These are phyloP conservation scores for Platyura marginata DNA, from an alignment of 1,140 invertebrate genomes.

Conservation along the genomic window DNA sequence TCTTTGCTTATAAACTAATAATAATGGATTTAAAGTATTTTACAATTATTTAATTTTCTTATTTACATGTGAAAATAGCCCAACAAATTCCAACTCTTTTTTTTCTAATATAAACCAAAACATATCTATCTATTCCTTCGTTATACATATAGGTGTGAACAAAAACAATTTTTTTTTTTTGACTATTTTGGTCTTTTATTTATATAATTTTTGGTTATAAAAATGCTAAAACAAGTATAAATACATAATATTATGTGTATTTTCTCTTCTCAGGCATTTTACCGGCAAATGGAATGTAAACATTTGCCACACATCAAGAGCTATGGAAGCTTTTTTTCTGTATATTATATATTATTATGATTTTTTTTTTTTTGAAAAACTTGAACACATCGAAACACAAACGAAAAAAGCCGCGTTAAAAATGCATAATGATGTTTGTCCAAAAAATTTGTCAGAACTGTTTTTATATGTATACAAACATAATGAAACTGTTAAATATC, in stretches of 20 bases:
- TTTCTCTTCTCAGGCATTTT: neutral
- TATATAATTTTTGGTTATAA: neutral
- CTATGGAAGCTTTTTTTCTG: no score
- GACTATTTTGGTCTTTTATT: neutral
- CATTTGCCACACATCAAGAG: neutral
- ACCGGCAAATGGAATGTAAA: neutral
- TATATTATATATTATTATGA: no score
- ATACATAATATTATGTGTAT: neutral
- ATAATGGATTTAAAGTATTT: neutral
- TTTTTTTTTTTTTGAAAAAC: no score
- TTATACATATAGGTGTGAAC: neutral
- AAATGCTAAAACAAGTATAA: neutral
- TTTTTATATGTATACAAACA: no score
- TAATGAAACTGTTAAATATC: no score
- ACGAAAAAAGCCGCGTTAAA: no score
- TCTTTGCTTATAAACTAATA: no score
- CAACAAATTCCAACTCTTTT: no score
- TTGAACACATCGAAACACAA: no score
- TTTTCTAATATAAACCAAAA: no score
- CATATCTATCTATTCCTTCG: neutral
- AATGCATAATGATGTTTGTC: no score
- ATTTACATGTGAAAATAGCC: neutral
- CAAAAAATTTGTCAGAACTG: no score
- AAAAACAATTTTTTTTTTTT: neutral
- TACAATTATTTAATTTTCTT: neutral